Conservation (phyloP, 2,797 vertebrate species). For the Phylloscopus collybita region DNA sequence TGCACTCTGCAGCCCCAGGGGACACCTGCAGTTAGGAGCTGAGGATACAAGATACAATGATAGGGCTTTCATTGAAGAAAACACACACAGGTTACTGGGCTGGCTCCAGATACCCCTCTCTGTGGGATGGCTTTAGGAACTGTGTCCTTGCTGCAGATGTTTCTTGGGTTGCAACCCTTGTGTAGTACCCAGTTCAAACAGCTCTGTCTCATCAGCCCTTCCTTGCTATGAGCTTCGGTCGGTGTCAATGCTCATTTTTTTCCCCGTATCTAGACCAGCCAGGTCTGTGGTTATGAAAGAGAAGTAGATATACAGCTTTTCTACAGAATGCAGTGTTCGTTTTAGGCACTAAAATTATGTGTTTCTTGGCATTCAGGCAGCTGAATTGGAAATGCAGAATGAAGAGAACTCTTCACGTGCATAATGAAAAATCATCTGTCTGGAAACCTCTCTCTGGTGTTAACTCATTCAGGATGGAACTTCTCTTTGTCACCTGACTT, state of each 20-base stretch:
- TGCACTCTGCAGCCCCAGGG: not conserved
- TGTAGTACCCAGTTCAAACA: not conserved
- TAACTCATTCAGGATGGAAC: not conserved
- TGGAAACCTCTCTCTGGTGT: not conserved
- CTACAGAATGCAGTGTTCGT: not conserved
- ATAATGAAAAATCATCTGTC: not conserved
- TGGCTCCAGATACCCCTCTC: not conserved
- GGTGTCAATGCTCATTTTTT: not conserved
- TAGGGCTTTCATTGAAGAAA: not conserved
- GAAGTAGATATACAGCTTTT: not conserved
- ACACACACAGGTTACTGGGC: not conserved
- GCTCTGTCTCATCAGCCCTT: not conserved
- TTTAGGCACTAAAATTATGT: not conserved
- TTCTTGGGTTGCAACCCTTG: not conserved
- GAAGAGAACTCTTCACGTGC: not conserved
- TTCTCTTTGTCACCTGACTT: not conserved
- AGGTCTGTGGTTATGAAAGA: not conserved
- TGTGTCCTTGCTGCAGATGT: not conserved
- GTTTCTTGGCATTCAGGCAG: not conserved
- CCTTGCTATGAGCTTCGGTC: not conserved
- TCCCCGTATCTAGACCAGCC: not conserved
- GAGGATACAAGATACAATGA: not conserved
- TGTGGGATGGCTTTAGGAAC: accelerated
- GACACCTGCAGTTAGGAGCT: not conserved
- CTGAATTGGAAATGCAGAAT: not conserved